Evolutionary conservation across 2,113 vertebrate genomes (phyloP), one percentile per base, ranked within the genome.

Genomic region (Xerus inauris): DNA sequence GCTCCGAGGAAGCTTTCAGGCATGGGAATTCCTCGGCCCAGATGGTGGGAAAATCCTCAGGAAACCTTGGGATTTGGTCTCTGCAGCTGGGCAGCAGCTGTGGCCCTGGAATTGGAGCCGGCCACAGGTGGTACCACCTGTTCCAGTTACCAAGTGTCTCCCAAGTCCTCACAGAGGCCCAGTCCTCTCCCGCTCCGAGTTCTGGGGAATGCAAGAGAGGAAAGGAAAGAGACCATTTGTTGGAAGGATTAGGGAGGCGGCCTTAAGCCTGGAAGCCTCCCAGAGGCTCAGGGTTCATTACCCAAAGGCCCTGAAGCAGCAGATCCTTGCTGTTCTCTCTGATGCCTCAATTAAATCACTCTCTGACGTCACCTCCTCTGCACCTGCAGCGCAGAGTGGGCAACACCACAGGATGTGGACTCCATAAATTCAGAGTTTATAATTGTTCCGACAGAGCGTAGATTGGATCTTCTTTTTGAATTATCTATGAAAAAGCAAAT

Each of bases 11-110:
- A 69, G 62, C 81, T 83, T 81, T 72, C 47, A 64, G 88, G 54
- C 91, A 20, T 82, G 88, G 88, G 96, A 94, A 94, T 54, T 80
- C 71, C 82, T 51, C 64, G 47, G 35, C 59, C 93, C 97, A 97
- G 95, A 94, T 96, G 95, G 87, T 97, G 96, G 94, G 97, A 95
- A 97, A 96, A 95, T 93, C 89, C 85, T 94, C 75, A 5, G 59
- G 49, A 96, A 87, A 81, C 65, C 32, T 45, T 17, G 82, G 79
- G 75, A 73, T 93, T 77, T 81, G 89, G 80, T 57, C 73, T 42
- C 49, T 42, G 32, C 94, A 91, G 91, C 95, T 81, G 97, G 89
- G 75, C 49, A 0, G 91, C 97, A 97, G 97, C 97, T 97, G 97
- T 8, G 73, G 32, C 12, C 54, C 77, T 80, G 94, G 81, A 90